These are phyloP conservation scores for Callyntrura guangdongensis DNA, from an alignment of 2,888 invertebrate species.

Conservation along the genomic window DNA sequence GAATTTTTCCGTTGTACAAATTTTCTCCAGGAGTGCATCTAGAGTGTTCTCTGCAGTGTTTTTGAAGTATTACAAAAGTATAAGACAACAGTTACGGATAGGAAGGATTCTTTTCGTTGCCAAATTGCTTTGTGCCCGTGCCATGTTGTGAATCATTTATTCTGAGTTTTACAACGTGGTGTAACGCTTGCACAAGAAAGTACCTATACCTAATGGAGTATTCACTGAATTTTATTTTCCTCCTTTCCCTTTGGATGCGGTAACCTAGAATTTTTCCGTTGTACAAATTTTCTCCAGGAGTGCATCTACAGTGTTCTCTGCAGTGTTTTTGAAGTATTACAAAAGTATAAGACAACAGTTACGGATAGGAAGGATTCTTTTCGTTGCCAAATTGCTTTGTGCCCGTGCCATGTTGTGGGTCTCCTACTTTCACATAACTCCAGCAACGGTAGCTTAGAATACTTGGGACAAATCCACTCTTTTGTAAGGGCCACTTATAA, in stretches of 20 bases:
- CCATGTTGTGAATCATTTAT: constrained; percentile 50
- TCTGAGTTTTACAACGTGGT: constrained; percentile 9
- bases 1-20: constrained; percentile 31
- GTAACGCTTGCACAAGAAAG: neutral
- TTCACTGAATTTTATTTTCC: constrained; percentile 13
- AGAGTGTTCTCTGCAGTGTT: constrained; percentile 10
- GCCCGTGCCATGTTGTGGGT: constrained; percentile 43
- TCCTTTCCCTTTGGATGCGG: constrained; percentile 19
- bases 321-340: neutral
- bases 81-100: neutral
- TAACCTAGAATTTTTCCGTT: constrained; percentile 39
- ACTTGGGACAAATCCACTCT: too few relatives aligned
- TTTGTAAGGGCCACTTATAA: too few relatives aligned
- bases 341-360: constrained; percentile 8
- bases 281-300: constrained; percentile 47
- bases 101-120: constrained; percentile 17
- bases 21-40: constrained; percentile 59
- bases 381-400: constrained; percentile 41
- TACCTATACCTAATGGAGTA: neutral
- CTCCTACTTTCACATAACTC: too few relatives aligned
- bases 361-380: neutral
- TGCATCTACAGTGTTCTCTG: constrained; percentile 25
- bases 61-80: constrained; percentile 3
- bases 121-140: constrained; percentile 39
- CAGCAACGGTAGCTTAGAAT: too few relatives aligned